These are phyloP conservation scores for Oscheius myriophilus DNA, from an alignment of 2,888 invertebrate species.

Conservation along the genomic window DNA sequence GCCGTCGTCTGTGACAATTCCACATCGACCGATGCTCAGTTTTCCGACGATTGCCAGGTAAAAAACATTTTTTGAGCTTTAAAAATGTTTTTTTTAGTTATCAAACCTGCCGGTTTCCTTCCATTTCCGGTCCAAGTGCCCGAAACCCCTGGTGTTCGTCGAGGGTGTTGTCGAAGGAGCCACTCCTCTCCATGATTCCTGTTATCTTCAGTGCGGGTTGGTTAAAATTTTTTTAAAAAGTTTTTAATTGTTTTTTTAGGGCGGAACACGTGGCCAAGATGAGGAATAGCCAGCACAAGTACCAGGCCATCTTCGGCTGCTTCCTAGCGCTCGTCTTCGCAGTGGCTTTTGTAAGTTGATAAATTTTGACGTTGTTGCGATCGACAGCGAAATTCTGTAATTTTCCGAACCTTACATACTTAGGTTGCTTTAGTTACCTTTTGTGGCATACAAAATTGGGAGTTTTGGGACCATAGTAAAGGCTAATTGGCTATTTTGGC, in stretches of 20 bases:
- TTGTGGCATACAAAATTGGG: too few species aligned
- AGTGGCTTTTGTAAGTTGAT: conserved; percentile 1
- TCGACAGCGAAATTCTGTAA: too few species aligned
- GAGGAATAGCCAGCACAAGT: conserved; percentile 7
- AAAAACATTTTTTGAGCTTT: background rate
- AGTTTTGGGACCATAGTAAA: too few species aligned
- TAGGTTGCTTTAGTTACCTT: too few species aligned
- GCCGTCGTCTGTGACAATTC: conserved; percentile 4
- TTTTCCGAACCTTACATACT: too few species aligned
- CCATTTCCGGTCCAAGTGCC: conserved; percentile 12
- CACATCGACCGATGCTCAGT: background rate
- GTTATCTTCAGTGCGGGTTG: conserved; percentile 17
- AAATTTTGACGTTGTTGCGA: too few species aligned
- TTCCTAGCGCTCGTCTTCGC: conserved; percentile 13
- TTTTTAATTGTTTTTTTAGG: background rate
- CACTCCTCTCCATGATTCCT: conserved; percentile 11
- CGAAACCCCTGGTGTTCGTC: conserved; percentile 10
- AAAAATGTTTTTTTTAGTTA: background rate
- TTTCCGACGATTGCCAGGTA: conserved; percentile 20
- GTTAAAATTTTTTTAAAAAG: background rate
- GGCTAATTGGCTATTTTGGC: too few species aligned
- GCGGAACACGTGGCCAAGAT: conserved; percentile 3
- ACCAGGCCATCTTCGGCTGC: background rate
- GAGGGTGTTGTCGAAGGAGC: conserved; percentile 4
- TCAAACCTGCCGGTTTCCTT: conserved; percentile 2